Evolutionary conservation across 2,888 invertebrate species (phyloP).

Genomic region (Euzophera pinguis): DNA sequence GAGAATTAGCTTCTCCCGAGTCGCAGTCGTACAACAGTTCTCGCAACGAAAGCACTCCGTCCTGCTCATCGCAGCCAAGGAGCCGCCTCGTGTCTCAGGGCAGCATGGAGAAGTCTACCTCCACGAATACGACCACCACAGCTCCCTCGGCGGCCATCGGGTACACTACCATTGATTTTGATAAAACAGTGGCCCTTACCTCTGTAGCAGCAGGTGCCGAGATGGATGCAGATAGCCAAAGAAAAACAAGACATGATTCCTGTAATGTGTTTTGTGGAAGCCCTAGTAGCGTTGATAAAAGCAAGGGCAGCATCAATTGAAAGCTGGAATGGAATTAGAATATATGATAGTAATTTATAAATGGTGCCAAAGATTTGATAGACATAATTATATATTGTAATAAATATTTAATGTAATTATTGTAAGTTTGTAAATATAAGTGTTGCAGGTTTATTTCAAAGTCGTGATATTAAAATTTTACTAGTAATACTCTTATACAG

Average conservation of each 20-base stretch:
- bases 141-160: slow-evolving; percentile 82
- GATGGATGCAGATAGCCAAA: slow-evolving; percentile 84
- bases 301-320: slow-evolving; percentile 30
- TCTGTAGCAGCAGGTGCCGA: slow-evolving; percentile 86
- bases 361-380: slow-evolving; percentile 8
- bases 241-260: slow-evolving; percentile 91
- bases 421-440: background rate
- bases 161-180: slow-evolving; percentile 96
- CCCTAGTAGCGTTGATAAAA: slow-evolving; percentile 51
- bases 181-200: slow-evolving; percentile 93
- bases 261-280: slow-evolving; percentile 79
- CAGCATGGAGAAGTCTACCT: slow-evolving; percentile 49
- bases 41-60: slow-evolving; percentile 52
- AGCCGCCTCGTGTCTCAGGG: slow-evolving; percentile 55
- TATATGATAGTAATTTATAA: background rate
- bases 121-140: slow-evolving; percentile 47
- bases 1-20: slow-evolving; percentile 52
- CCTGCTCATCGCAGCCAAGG: slow-evolving; percentile 47
- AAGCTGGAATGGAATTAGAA: background rate
- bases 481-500: no score
- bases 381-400: background rate
- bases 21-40: slow-evolving; percentile 51
- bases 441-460: no score
- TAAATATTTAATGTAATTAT: background rate
- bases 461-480: no score